Evolutionary conservation across 2,888 invertebrate genomes (phyloP).

Genomic region (Synergus japonicus): DNA sequence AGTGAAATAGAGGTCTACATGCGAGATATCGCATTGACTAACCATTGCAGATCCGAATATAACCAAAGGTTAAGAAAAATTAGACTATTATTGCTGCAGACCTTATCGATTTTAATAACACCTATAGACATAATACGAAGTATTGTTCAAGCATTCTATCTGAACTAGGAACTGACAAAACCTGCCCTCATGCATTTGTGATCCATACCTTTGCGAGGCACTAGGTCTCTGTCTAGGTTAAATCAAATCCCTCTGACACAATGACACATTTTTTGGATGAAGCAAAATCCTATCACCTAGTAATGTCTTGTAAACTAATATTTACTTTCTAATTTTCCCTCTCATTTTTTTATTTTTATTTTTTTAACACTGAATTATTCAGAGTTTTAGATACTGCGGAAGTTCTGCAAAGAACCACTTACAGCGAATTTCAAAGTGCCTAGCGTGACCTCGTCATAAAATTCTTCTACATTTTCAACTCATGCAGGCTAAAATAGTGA

Average conservation of each 20-base stretch:
- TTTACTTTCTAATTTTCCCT: not conserved
- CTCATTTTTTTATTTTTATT: not conserved
- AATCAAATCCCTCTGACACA: constrained; percentile 3
- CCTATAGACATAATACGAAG: not conserved
- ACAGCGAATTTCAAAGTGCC: constrained; percentile 2
- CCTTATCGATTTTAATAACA: constrained; percentile 17
- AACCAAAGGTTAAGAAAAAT: constrained; percentile 33
- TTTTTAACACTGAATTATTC: constrained; percentile 3
- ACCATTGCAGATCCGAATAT: constrained; percentile 14
- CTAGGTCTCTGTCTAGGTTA: not conserved
- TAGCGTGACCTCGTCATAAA: constrained; percentile 25
- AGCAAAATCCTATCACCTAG: not conserved
- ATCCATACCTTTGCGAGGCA: constrained; percentile 5
- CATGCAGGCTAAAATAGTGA: constrained; percentile 4
- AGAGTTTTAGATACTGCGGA: constrained; percentile 7
- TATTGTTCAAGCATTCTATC: constrained; percentile 11
- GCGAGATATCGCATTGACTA: not conserved
- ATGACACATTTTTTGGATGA: not conserved
- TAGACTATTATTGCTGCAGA: constrained; percentile 8
- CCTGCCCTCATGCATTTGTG: constrained; percentile 25
- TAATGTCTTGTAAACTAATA: no score
- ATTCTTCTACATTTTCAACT: constrained; percentile 20
- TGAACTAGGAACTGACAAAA: constrained; percentile 4
- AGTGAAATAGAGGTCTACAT: not conserved
- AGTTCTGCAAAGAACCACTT: not conserved